phyloP scores from a whole-genome alignment of 2,888 invertebrate species.

The Melanophora roralis region DNA sequence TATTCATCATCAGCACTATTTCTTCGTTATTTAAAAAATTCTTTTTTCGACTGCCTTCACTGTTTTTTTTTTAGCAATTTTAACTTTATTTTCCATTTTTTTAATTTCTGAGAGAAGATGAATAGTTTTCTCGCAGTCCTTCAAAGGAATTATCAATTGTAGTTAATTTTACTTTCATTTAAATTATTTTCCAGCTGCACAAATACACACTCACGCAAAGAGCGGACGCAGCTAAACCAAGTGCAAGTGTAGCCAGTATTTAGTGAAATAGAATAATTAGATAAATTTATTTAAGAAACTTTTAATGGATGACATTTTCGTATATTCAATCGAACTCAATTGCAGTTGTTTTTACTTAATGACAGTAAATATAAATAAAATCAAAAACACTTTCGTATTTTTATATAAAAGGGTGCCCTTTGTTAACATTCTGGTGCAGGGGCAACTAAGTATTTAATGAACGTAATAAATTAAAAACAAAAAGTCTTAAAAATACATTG shows the following conservation, averaged over 20 bases:
- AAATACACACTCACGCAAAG: too few relatives aligned
- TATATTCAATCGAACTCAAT: conserved; percentile 27
- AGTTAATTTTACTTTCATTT: conserved; percentile 52
- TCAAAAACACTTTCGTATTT: conserved; percentile 2
- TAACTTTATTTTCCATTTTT: conserved; percentile 3
- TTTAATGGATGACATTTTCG: conserved; percentile 38
- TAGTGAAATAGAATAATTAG: conserved; percentile 44
- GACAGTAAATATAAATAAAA: conserved; percentile 38
- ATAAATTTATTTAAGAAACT: conserved; percentile 52
- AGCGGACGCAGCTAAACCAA: too few relatives aligned
- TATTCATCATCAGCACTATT: conserved; percentile 41
- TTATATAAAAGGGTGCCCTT: too few relatives aligned
- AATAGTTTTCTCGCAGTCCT: conserved; percentile 2
- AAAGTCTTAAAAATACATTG: neutral
- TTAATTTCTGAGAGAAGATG: neutral
- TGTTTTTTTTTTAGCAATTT: neutral
- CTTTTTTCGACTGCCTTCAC: neutral
- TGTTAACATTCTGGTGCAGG: neutral
- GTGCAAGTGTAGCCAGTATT: neutral
- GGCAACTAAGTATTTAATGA: neutral
- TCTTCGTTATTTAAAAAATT: neutral
- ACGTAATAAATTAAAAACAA: neutral
- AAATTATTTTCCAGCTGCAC: too few relatives aligned
- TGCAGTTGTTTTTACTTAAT: conserved; percentile 17
- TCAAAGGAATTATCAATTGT: conserved; percentile 46